Percentiles rank a stretch among this genome's conserved stretches.
Evolutionary conservation across 2,888 invertebrate species (phyloP).

Genomic region (Hemicrepidius hirtus): DNA sequence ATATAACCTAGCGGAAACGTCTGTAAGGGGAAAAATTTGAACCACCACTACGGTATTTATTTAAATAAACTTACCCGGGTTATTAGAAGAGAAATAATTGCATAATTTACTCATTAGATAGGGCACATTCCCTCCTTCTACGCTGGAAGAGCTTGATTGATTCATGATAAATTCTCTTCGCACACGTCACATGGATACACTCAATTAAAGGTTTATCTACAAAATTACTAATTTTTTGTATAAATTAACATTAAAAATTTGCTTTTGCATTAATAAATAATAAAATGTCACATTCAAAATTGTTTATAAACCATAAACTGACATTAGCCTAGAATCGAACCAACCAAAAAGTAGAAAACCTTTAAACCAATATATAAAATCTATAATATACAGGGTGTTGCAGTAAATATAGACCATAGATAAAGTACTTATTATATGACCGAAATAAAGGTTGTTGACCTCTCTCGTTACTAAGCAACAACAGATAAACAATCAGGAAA

Average conservation of each 20-base stretch:
- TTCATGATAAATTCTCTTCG: conserved; percentile 50
- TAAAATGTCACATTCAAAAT: conserved; percentile 43
- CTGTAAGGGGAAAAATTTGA: conserved; percentile 57
- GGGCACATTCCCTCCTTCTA: conserved; percentile 52
- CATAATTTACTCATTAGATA: conserved; percentile 64
- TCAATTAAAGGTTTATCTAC: background rate
- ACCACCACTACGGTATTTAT: background rate
- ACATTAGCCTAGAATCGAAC: conserved; percentile 28
- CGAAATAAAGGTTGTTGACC: background rate
- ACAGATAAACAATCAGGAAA: background rate
- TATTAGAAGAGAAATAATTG: conserved; percentile 65
- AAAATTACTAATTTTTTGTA: conserved; percentile 1
- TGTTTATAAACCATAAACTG: conserved; percentile 44
- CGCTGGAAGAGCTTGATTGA: conserved; percentile 46
- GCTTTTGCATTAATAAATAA: conserved; percentile 8
- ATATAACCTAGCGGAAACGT: conserved; percentile 60
- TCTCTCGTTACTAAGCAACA: conserved; percentile 35
- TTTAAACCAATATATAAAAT: no score
- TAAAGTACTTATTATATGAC: no score
- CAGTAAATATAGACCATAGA: no score
- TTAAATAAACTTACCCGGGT: conserved; percentile 57
- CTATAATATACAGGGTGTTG: no score
- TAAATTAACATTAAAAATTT: conserved; percentile 32
- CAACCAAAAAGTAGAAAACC: background rate
- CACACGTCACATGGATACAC: background rate